A percentile compares a stretch with the other conserved stretches of the same genome.
Conservation (phyloP, 2,113 vertebrate genomes). For the Isichthys henryi region DNA sequence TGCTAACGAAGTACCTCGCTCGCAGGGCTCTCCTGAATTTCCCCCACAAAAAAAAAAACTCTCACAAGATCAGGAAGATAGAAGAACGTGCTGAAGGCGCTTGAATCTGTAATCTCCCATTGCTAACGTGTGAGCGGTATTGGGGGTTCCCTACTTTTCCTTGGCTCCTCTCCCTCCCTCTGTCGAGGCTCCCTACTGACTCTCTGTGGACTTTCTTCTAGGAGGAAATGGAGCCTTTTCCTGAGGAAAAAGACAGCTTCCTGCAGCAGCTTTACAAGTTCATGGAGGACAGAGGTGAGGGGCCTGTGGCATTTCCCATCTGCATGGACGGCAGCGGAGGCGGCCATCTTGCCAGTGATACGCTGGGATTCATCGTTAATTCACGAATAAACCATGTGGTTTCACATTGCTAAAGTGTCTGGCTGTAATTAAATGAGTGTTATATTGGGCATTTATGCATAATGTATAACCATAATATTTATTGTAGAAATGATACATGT, state of each 20-base stretch:
- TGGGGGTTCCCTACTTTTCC: background rate
- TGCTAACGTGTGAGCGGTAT: background rate
- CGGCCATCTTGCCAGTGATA: background rate
- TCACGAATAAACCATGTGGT: background rate
- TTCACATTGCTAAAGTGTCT: background rate
- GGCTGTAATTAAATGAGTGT: background rate
- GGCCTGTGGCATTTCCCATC: background rate
- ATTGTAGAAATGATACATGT: background rate
- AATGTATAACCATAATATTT: background rate
- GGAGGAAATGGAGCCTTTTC: slow-evolving; percentile 95
- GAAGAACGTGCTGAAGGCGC: background rate
- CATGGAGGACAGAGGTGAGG: slow-evolving; percentile 93
- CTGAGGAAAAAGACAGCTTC: slow-evolving; percentile 91
- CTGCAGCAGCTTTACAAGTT: slow-evolving; percentile 97
- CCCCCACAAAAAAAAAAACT: background rate
- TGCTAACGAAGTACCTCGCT: no score
- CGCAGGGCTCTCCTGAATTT: background rate
- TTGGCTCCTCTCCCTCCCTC: background rate
- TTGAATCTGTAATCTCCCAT: background rate
- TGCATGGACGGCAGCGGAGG: background rate
- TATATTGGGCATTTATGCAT: background rate
- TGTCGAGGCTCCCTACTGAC: background rate
- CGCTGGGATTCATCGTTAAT: background rate
- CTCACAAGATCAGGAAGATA: background rate
- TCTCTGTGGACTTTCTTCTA: slow-evolving; percentile 38